phyloP scores from a whole-genome alignment of 2,888 invertebrate genomes.

The Pegoplata infirma region DNA sequence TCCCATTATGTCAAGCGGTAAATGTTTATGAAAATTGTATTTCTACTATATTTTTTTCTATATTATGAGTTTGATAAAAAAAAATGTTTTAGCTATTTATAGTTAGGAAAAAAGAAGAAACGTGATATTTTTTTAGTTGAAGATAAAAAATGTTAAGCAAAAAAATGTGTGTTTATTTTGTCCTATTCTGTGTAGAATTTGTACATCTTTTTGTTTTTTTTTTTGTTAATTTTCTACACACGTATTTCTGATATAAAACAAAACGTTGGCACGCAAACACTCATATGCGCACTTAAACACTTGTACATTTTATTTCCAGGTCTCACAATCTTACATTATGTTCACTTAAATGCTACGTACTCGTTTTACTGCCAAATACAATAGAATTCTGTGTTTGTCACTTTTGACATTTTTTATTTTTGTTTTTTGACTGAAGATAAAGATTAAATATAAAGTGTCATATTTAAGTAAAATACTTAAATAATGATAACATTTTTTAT shows the following conservation, averaged over 20 bases:
- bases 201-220: neutral
- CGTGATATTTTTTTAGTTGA: conserved; percentile 32
- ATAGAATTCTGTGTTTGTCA: conserved; percentile 5
- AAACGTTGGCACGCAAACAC: conserved; percentile 54
- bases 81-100: conserved; percentile 27
- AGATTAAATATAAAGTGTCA: conserved; percentile 51
- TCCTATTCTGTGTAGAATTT: conserved; percentile 5
- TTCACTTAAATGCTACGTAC: conserved; percentile 1
- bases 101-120: conserved; percentile 17
- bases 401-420: no score
- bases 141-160: conserved; percentile 17
- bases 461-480: conserved; percentile 47
- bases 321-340: neutral
- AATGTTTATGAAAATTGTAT: conserved; percentile 42
- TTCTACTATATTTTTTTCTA: neutral
- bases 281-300: conserved; percentile 40
- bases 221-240: conserved; percentile 52
- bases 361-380: conserved; percentile 22
- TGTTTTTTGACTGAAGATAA: conserved; percentile 27
- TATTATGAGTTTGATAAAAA: conserved; percentile 23
- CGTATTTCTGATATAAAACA: conserved; percentile 59
- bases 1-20: conserved; percentile 50
- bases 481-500: conserved; percentile 49
- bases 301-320: neutral
- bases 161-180: neutral